Evolutionary conservation across 2,888 invertebrate species (phyloP).

Genomic region (Rapana venosa): DNA sequence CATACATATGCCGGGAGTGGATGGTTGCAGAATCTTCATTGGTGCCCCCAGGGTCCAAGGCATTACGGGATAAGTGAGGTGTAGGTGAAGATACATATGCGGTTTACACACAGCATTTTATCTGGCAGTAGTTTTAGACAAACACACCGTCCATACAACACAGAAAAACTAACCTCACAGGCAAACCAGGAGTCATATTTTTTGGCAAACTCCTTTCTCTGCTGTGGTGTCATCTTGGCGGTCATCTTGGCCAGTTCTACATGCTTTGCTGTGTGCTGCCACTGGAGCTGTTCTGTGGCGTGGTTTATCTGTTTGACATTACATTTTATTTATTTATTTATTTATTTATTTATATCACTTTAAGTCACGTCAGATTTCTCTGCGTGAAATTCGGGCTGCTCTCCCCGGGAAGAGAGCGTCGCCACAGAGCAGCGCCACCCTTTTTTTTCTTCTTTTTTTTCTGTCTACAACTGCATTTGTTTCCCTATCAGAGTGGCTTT

Average conservation of each 20-base stretch:
- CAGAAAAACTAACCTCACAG: conserved; percentile 84
- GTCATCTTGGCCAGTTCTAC: conserved; percentile 84
- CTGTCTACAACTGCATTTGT: too few relatives aligned
- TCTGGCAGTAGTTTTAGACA: background rate
- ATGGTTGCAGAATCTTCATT: too few relatives aligned
- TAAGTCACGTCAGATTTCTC: too few relatives aligned
- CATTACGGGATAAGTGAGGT: too few relatives aligned
- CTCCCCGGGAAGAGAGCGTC: too few relatives aligned
- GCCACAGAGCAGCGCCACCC: too few relatives aligned
- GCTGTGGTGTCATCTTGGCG: conserved; percentile 79
- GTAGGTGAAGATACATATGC: background rate
- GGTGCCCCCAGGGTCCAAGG: too few relatives aligned
- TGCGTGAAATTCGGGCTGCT: too few relatives aligned
- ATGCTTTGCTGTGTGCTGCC: conserved; percentile 84
- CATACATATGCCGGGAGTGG: background rate
- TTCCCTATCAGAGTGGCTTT: too few relatives aligned
- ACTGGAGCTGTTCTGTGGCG: conserved; percentile 85
- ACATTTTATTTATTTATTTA: too few relatives aligned
- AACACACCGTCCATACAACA: background rate
- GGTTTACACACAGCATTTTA: background rate
- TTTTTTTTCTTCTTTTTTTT: too few relatives aligned
- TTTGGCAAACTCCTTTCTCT: conserved; percentile 85
- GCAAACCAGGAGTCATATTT: conserved; percentile 91
- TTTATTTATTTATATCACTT: too few relatives aligned
- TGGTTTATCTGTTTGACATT: conserved; percentile 60